Percentiles rank a stretch among this genome's conserved stretches.
These are phyloP conservation scores for Ypsolopha scabrella DNA, from an alignment of 2,888 invertebrate species.

Conservation along the genomic window DNA sequence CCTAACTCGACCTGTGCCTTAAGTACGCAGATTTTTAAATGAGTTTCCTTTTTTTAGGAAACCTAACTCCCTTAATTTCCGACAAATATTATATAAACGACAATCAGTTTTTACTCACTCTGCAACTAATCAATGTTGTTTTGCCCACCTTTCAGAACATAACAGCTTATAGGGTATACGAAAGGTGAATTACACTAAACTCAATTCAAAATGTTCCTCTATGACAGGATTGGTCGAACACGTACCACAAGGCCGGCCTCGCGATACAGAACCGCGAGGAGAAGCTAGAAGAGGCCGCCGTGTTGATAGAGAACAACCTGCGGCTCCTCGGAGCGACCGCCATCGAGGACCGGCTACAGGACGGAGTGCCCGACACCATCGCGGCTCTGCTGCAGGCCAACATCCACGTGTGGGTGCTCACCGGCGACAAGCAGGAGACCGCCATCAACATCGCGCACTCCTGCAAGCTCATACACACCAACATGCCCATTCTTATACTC, in stretches of 20 bases:
- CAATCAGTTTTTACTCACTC: no score
- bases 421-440: slow-evolving; percentile 99
- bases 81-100: no score
- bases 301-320: slow-evolving; percentile 92
- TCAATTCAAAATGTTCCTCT: not conserved
- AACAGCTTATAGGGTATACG: no score
- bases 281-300: slow-evolving; percentile 92
- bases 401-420: slow-evolving; percentile 97
- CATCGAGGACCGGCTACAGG: slow-evolving; percentile 94
- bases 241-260: slow-evolving; percentile 88
- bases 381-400: slow-evolving; percentile 92
- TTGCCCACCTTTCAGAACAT: no score
- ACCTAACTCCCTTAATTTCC: no score
- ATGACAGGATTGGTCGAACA: slow-evolving; percentile 82
- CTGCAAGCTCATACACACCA: slow-evolving; percentile 84
- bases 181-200: no score
- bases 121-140: no score
- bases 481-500: slow-evolving; percentile 88
- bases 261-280: slow-evolving; percentile 87
- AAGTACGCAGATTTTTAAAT: no score
- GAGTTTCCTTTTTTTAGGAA: no score
- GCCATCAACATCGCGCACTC: slow-evolving; percentile 99
- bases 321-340: slow-evolving; percentile 94
- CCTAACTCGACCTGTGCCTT: no score
- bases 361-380: slow-evolving; percentile 95